Evolutionary conservation across 1,140 invertebrate species (phyloP), one percentile per base, ranked within the genome.

Genomic region (Eueides isabella): DNA sequence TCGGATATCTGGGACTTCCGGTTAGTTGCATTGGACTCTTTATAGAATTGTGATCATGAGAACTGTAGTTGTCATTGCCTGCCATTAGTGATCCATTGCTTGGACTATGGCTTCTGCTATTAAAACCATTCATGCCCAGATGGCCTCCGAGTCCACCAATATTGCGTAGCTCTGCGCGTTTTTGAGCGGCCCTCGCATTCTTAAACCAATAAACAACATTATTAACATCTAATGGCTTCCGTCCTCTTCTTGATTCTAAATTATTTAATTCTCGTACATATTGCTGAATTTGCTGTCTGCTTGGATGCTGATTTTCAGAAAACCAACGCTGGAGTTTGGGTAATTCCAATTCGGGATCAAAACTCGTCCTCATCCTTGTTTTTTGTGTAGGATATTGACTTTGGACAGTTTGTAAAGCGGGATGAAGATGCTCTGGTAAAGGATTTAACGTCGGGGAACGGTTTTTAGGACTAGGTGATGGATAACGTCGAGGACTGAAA

Each of bases 121-220:
- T 95, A 75, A 95, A 95, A 19, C 95, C 95, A 80, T 96, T 96
- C 7, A 94, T 83, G 5, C 94, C 88, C 38, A 95, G 85, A 79
- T 95, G 94, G 66, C 94, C 94, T 41, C 92, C 83, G 61, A 95
- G 71, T 19, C 94, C 94, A 67, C 94, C 91, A 61, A 94, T 93
- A 76, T 93, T 94, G 67, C 97, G 94, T 69, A 96, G 95, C 91
- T 97, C 97, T 0, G 97, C 97, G 48, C 98, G 94, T 86, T 99
- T 98, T 88, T 98, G 97, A 2, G 98, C 98, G 11, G 98, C 98
- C 68, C 98, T 94, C 0, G 98, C 98, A 88, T 99, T 99, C 92
- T 99, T 99, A 89, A 99, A 99, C 98, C 98, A 99, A 90, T 99
- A 99, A 26, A 99, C 98, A 12, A 99, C 98, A 88, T 99, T 99